These are phyloP conservation scores for Chaenogobius annularis DNA, from an alignment of 2,113 vertebrate genomes.

Conservation along the genomic window DNA sequence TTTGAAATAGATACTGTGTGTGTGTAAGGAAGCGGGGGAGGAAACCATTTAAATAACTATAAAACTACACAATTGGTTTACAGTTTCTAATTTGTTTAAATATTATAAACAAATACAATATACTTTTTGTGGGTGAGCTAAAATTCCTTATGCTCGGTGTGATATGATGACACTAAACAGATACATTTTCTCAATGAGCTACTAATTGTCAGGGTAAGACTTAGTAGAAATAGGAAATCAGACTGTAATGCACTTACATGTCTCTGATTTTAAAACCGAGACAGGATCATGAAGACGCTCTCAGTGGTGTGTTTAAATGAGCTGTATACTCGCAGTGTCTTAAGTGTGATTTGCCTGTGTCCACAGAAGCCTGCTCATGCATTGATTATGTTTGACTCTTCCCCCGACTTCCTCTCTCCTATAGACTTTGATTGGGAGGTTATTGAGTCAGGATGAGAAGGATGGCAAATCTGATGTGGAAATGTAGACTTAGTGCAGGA, in stretches of 20 bases:
- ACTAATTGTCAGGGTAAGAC: too few relatives aligned
- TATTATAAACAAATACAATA: too few relatives aligned
- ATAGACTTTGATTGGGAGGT: constrained; percentile 38
- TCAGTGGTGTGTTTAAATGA: neutral
- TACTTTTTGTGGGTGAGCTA: neutral
- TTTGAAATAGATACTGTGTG: too few relatives aligned
- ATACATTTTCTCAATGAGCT: neutral
- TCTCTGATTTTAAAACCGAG: neutral
- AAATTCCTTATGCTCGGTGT: neutral
- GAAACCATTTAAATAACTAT: neutral
- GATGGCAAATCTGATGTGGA: constrained; percentile 81
- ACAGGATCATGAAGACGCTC: neutral
- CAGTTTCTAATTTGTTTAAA: neutral
- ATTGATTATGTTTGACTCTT: constrained; percentile 8
- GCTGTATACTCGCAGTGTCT: neutral
- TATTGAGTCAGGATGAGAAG: constrained; percentile 40
- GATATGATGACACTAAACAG: neutral
- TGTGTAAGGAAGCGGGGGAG: neutral
- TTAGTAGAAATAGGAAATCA: too few relatives aligned
- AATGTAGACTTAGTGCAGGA: constrained; percentile 80
- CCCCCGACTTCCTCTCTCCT: constrained; percentile 23
- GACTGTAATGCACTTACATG: neutral
- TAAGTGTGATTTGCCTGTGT: neutral
- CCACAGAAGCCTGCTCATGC: neutral
- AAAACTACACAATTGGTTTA: neutral